phyloP scores from a whole-genome alignment of 1,140 invertebrate species.

The Heliconius nattereri region DNA sequence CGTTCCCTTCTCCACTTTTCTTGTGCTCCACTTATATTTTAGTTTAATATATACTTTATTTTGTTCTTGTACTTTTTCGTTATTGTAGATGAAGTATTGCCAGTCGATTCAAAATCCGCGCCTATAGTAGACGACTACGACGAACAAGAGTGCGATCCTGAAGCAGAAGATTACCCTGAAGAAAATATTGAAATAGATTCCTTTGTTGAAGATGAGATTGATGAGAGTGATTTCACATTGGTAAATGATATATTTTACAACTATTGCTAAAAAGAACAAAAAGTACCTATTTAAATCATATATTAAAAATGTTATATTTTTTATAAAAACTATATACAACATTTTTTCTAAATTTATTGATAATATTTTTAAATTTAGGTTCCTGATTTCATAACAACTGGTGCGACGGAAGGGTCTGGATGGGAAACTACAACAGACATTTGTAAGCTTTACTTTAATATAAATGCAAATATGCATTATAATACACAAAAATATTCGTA shows the following conservation, averaged over 20 bases:
- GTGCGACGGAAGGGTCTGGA: neutral
- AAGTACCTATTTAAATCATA: too few species aligned
- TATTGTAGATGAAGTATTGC: conserved; percentile 84
- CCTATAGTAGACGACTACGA: conserved; percentile 80
- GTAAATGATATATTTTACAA: neutral
- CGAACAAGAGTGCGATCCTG: conserved; percentile 81
- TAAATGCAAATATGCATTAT: neutral
- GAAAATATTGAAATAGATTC: conserved; percentile 47
- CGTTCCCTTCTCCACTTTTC: too few species aligned
- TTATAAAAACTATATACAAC: too few species aligned
- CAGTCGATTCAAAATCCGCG: conserved; percentile 83
- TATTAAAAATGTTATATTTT: too few species aligned
- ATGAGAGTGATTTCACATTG: neutral
- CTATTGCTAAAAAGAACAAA: neutral
- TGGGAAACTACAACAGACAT: neutral
- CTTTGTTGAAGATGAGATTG: neutral
- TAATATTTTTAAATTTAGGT: conserved; percentile 17
- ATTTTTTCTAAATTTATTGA: neutral
- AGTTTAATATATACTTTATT: neutral
- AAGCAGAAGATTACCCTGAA: conserved; percentile 80
- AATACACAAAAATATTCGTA: neutral
- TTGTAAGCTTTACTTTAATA: neutral
- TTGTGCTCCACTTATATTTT: too few species aligned
- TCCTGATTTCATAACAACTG: conserved; percentile 15
- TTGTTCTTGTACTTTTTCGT: conserved; percentile 11